Evolutionary conservation across 1,140 invertebrate species (phyloP), one percentile per base, ranked within the genome.

Genomic region (Oreohelix idahoensis): DNA sequence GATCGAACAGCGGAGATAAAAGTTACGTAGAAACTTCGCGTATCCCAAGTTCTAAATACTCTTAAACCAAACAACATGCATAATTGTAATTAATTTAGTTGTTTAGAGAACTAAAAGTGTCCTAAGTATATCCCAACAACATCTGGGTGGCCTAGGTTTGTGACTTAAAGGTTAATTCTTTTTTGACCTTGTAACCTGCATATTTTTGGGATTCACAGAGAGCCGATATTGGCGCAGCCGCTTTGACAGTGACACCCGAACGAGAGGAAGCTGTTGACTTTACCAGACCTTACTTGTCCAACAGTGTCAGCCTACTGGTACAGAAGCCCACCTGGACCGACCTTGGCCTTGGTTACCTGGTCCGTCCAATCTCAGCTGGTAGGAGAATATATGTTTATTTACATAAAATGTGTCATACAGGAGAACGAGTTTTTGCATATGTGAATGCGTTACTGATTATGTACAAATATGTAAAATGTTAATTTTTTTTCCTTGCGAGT

Each of bases 301-400:
- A 98, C 20, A 97, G 97, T 78, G 97, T 98, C 89, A 97, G 97
- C 85, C 98, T 99, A 86, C 97, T 98, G 96, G 97, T 98, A 88
- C 98, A 98, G 93, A 98, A 98, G 91, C 97, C 97, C 23, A 95
- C 97, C 83, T 98, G 98, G 92, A 96, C 96, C 90, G 96, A 96
- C 89, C 89, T 93, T 38, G 96, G 96, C 29, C 96, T 98, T 13
- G 98, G 99, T 93, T 97, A 97, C 89, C 99, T 99, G 92, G 95
- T 99, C 89, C 96, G 97, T 92, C 98, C 98, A 35, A 94, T 99
- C 70, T 98, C 97, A 83, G 96, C 96, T 88, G 97, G 84, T 85
- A 29, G 11, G 76, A 66, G 53, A n/a, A 58, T n/a, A 58, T 17
- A 15, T 58, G n/a, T 15, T 17, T 15, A 58, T n/a, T 58, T n/a